Percentiles rank a stretch among this genome's conserved stretches.
phyloP scores from a whole-genome alignment of 2,888 invertebrate species.

The Hedya salicella region DNA sequence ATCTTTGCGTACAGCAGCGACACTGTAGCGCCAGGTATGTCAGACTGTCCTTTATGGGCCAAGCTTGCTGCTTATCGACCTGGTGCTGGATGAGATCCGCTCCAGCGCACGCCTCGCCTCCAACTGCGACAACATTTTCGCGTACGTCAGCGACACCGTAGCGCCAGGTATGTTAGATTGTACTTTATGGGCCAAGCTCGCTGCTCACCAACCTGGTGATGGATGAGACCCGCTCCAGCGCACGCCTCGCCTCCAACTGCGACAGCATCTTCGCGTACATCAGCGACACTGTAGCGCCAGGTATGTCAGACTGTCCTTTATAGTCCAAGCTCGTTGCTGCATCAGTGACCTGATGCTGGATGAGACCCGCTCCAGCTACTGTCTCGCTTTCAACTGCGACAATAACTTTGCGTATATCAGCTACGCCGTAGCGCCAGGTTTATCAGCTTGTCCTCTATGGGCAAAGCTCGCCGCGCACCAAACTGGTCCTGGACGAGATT shows the following conservation, averaged over 20 bases:
- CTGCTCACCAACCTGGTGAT: conserved; percentile 92
- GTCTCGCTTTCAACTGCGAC: conserved; percentile 86
- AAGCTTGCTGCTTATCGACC: conserved; percentile 91
- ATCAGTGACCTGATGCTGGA: conserved; percentile 92
- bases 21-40: neutral
- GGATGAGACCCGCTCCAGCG: conserved; percentile 88
- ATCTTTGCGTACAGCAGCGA: conserved; percentile 60
- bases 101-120: conserved; percentile 77
- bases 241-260: conserved; percentile 82
- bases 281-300: neutral
- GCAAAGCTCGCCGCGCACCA: conserved; percentile 80
- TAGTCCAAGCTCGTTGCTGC: conserved; percentile 90
- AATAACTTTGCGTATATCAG: conserved; percentile 73
- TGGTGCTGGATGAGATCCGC: conserved; percentile 90
- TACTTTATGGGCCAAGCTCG: conserved; percentile 89
- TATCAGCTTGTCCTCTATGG: conserved; percentile 77
- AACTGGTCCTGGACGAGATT: no score
- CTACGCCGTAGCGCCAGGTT: neutral
- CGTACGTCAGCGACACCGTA: neutral
- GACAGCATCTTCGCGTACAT: conserved; percentile 84
- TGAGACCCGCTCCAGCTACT: conserved; percentile 86
- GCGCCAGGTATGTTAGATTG: neutral
- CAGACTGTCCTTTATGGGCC: conserved; percentile 84
- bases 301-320: conserved; percentile 67
- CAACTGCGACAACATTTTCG: conserved; percentile 88